Evolutionary conservation across 2,113 vertebrate species (phyloP).

Genomic region (Melanerpes formicivorus): DNA sequence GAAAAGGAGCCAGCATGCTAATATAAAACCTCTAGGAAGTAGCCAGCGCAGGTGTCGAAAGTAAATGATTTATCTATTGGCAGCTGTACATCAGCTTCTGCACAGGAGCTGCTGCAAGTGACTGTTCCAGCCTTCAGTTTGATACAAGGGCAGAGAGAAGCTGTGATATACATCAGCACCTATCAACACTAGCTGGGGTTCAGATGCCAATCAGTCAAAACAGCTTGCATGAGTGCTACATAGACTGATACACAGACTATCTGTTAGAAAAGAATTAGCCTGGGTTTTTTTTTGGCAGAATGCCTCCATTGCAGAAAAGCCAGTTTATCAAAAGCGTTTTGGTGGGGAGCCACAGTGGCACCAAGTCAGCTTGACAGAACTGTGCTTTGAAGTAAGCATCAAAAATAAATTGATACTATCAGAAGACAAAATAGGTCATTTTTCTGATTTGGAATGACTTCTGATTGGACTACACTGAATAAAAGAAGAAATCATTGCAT

Average conservation of each 20-base stretch:
- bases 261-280: background rate
- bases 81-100: background rate
- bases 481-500: background rate
- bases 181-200: background rate
- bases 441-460: background rate
- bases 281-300: background rate
- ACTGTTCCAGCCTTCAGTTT: background rate
- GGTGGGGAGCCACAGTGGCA: background rate
- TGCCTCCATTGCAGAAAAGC: background rate
- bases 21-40: background rate
- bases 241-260: background rate
- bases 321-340: background rate
- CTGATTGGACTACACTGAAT: background rate
- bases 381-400: background rate
- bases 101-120: background rate
- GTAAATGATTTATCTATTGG: constrained; percentile 38
- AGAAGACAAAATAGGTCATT: background rate
- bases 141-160: background rate
- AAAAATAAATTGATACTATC: background rate
- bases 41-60: constrained; percentile 30
- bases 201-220: background rate
- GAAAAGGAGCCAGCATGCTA: background rate
- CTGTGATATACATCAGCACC: background rate
- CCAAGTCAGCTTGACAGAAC: background rate
- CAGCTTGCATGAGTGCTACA: background rate